Base-by-base conservation (phyloP, 1,140 invertebrate genomes). In the Eueides isabella region DNA sequence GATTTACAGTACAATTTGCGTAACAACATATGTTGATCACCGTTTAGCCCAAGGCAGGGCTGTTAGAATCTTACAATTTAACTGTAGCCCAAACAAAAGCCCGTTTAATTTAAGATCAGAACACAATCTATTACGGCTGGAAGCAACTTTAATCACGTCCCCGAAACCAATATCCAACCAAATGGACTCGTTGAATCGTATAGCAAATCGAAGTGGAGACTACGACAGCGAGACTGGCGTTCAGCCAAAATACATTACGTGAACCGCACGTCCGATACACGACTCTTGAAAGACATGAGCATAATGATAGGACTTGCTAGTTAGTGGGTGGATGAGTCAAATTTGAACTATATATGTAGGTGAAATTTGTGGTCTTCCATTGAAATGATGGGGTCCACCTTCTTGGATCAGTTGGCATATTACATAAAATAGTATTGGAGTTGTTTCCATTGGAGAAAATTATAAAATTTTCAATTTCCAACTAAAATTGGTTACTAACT, bases 121-220 rank as follows among this genome's bases (percentile, higher is more conserved):
- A 67, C 33, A 65, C 62, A 66, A 38, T 73, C 75, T 70, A 74
- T 77, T 62, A 76, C 62, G 28, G 66, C 71, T 76, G 75, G 63
- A 69, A 74, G 75, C 67, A 69, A 76, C 67, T 77, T 80, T 79
- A 79, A 80, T 80, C 78, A 80, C 78, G 78, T 80, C 68, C 72
- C 72, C 70, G 72, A 80, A 76, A 79, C 78, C 78, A 80, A 80
- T 80, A 80, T 77, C 75, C 41, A 73, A 73, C 75, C 70, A 77
- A 79, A 76, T 79, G 72, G 71, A 79, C 61, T 67, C 74, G 75
- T 74, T 77, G 75, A 80, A 80, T 80, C 75, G 74, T 72, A 78
- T 62, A 70, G 73, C 65, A 71, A 75, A 72, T 78, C 72, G 68
- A 74, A 77, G 76, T 67, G 72, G 68, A 67, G 71, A 73, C 71